Evolutionary conservation across 2,797 vertebrate genomes (phyloP).

Genomic region (Pempheris klunzingeri): DNA sequence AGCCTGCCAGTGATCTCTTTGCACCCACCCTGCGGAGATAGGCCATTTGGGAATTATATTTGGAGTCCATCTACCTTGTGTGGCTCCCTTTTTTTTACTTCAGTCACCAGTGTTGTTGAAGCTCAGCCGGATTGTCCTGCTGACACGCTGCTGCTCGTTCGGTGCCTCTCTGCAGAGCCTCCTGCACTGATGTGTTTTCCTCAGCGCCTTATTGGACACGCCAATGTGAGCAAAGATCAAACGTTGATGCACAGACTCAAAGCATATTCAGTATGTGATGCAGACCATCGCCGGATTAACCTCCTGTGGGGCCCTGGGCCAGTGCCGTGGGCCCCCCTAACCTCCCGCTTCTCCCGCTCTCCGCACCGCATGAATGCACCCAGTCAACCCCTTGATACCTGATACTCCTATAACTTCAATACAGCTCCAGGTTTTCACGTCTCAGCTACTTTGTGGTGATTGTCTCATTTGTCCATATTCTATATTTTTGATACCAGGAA

Average conservation of each 20-base stretch:
- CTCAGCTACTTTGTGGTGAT: background rate
- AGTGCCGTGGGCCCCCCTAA: background rate
- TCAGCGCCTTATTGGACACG: slow-evolving; percentile 2
- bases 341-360: background rate
- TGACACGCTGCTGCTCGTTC: slow-evolving; percentile 27
- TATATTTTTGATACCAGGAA: background rate
- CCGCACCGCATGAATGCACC: background rate
- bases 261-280: slow-evolving; percentile 23
- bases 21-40: slow-evolving; percentile 25
- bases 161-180: slow-evolving; percentile 4
- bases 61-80: slow-evolving; percentile 5
- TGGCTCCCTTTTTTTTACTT: slow-evolving; percentile 20
- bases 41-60: slow-evolving; percentile 20
- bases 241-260: background rate
- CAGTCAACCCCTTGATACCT: background rate
- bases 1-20: slow-evolving; percentile 28
- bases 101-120: slow-evolving; percentile 23
- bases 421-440: background rate
- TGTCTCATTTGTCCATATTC: background rate
- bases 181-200: slow-evolving; percentile 2
- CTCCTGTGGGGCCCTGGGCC: background rate
- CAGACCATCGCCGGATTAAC: background rate
- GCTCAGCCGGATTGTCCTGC: slow-evolving; percentile 1
- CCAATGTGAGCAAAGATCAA: slow-evolving; percentile 13
- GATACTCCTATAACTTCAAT: background rate